Conservation (phyloP, 2,113 vertebrate genomes). For the Dolichallabes microphthalmus region DNA sequence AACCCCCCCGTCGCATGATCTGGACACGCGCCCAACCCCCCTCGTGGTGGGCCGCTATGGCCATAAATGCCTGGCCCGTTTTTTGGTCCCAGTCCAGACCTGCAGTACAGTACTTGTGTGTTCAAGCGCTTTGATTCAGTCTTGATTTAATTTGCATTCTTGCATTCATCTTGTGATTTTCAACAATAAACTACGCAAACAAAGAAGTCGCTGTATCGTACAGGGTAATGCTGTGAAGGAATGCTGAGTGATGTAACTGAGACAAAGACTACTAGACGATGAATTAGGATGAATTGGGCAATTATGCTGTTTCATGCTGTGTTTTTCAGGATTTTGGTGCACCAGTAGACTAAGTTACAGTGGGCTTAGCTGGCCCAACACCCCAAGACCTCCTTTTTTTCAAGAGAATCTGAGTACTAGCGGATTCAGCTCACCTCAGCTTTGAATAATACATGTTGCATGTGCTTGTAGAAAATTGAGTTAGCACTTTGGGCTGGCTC, state of each 20-base stretch:
- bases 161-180: not conserved
- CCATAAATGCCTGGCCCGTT: too few species aligned
- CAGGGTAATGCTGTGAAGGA: not conserved
- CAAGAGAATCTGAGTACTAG: not conserved
- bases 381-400: not conserved
- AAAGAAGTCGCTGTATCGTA: not conserved
- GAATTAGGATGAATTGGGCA: not conserved
- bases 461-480: constrained; percentile 42
- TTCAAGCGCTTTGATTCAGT: not conserved
- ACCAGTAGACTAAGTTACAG: not conserved
- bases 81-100: too few species aligned
- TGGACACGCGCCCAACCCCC: too few species aligned
- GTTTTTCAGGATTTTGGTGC: constrained; percentile 17
- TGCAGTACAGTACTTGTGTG: too few species aligned
- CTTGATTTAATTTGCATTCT: not conserved
- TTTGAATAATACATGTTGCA: constrained; percentile 29
- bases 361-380: not conserved
- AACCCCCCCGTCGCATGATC: too few species aligned
- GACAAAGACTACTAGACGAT: not conserved
- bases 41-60: too few species aligned
- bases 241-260: not conserved
- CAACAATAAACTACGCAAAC: not conserved
- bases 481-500: constrained; percentile 41
- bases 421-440: not conserved
- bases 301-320: not conserved